Base-by-base conservation (phyloP, 2,888 invertebrate species). In the Rhynchonema sp. region DNA sequence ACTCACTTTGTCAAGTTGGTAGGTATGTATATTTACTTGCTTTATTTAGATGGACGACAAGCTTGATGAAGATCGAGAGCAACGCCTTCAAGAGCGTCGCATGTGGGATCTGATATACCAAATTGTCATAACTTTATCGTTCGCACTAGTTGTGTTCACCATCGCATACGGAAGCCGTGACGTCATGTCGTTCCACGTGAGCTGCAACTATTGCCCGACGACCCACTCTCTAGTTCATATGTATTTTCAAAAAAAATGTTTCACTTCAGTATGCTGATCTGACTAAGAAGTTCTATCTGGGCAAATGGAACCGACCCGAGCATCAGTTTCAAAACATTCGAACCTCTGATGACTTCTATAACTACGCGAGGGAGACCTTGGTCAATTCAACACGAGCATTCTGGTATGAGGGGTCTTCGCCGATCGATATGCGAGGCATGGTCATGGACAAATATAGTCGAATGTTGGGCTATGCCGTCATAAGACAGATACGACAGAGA, bases 381-480 rank as follows among this genome's bases (percentile, higher is more conserved):
- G 64, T 76, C 13, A 69, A 71, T 2, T 71, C 72, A 27, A 63
- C 78, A 2, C 67, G 76, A 46, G 70, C 71, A 26, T 67, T 69
- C 13, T 67, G 68, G 27, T 77, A 76, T 72, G 78, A 79, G 67
- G 73, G 73, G 23, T 69, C 70, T 30, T 74, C 74, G 23, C 75
- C 77, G 0, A 70, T 75, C 60, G 72, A 74, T 52, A 68, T 76
- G 55, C 66, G 75, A 62, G 78, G 75, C 2, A 79, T 74, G 64
- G 68, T 78, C 46, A 69, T 72, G 59, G 78, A 79, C 67, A 72
- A 75, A 56, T 74, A 73, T 9, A 76, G 75, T 46, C 68, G 78
- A 52, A 72, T 79, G 46, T 74, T 79, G 73, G 79, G 79, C 25
- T 77, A 76, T 63, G 77, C 76, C 30, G 73, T 74, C 25, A 70